These are phyloP conservation scores for Oppia nitens DNA, from an alignment of 1,140 invertebrate species.

Conservation along the genomic window DNA sequence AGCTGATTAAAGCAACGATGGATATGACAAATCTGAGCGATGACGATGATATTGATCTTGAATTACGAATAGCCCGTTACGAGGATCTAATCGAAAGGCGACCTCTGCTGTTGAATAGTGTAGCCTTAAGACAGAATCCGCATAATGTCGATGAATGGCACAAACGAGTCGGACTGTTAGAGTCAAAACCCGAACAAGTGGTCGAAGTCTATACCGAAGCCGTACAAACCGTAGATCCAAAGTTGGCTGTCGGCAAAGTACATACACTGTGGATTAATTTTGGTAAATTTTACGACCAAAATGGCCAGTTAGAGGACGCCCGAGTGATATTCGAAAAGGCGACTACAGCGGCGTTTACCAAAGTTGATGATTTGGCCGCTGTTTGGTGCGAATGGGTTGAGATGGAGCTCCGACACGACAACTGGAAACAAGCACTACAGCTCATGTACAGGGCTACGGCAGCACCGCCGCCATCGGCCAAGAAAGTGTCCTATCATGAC, in stretches of 20 bases:
- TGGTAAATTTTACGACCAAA: conserved; percentile 95
- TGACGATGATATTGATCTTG: conserved; percentile 86
- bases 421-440: conserved; percentile 72
- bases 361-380: conserved; percentile 89
- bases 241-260: conserved; percentile 84
- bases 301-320: conserved; percentile 74
- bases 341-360: conserved; percentile 71
- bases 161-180: conserved; percentile 82
- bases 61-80: conserved; percentile 68
- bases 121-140: conserved; percentile 91
- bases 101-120: conserved; percentile 72
- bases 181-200: conserved; percentile 81
- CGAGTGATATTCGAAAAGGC: conserved; percentile 90
- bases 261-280: conserved; percentile 90
- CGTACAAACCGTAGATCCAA: conserved; percentile 91
- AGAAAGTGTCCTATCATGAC: conserved; percentile 17
- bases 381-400: conserved; percentile 99
- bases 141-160: conserved; percentile 99
- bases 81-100: conserved; percentile 91
- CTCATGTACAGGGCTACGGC: conserved; percentile 84
- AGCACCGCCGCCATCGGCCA: conserved; percentile 65
- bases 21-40: conserved; percentile 52
- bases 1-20: conserved; percentile 78
- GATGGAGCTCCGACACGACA: conserved; percentile 91
- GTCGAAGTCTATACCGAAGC: conserved; percentile 96